phyloP scores from a whole-genome alignment of 1,140 invertebrate species.

The Drosophila albomicans region DNA sequence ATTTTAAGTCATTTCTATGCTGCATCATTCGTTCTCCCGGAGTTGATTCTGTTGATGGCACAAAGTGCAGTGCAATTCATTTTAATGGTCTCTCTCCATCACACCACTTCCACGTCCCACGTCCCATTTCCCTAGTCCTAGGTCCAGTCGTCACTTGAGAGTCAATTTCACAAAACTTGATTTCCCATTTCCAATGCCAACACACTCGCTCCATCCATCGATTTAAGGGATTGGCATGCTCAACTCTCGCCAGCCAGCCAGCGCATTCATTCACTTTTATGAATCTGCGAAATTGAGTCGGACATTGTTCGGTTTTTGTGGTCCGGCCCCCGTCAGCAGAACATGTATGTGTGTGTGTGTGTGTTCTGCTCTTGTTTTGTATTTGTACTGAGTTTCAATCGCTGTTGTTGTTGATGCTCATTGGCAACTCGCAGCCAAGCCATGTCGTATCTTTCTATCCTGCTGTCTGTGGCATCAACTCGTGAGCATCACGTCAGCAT shows the following conservation, averaged over 20 bases:
- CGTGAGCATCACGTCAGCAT: slow-evolving; percentile 38
- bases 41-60: slow-evolving; percentile 84
- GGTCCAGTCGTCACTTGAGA: slow-evolving; percentile 75
- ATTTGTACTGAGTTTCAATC: slow-evolving; percentile 22
- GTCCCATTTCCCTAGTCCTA: neutral
- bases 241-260: slow-evolving; percentile 16
- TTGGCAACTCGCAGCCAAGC: neutral
- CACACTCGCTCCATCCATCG: slow-evolving; percentile 45
- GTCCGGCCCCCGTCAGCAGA: slow-evolving; percentile 33
- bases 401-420: slow-evolving; percentile 53
- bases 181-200: slow-evolving; percentile 76
- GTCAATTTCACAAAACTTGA: slow-evolving; percentile 84
- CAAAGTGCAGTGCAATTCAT: slow-evolving; percentile 84
- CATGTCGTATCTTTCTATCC: slow-evolving; percentile 1
- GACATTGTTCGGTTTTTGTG: slow-evolving; percentile 76
- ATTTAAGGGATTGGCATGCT: slow-evolving; percentile 58
- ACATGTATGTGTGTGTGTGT: slow-evolving; percentile 18
- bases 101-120: neutral
- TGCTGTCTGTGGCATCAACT: slow-evolving; percentile 15
- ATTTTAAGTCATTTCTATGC: slow-evolving; percentile 78
- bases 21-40: slow-evolving; percentile 76
- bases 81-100: slow-evolving; percentile 69
- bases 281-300: slow-evolving; percentile 77
- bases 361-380: slow-evolving; percentile 7
- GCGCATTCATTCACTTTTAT: slow-evolving; percentile 78